Evolutionary conservation across 2,888 invertebrate species (phyloP).

Genomic region (Pelosia muscerda): DNA sequence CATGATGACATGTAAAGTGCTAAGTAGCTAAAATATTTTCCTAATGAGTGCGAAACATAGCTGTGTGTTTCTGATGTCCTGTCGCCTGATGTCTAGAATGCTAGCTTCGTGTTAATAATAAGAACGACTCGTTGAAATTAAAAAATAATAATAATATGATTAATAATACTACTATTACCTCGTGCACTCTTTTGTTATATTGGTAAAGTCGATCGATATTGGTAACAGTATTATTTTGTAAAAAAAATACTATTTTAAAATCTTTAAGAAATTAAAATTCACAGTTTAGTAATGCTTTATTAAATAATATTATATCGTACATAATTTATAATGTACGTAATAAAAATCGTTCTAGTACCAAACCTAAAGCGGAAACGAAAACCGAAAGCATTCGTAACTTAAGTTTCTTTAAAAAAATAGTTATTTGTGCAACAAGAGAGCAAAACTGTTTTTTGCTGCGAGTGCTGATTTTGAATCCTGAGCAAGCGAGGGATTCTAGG

Average conservation of each 20-base stretch:
- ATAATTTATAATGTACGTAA: neutral
- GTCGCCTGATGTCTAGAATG: slow-evolving; percentile 72
- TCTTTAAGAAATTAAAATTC: slow-evolving; percentile 10
- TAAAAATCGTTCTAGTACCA: too few relatives aligned
- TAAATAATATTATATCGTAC: neutral
- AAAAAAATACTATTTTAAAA: slow-evolving; percentile 32
- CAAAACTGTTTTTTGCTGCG: too few relatives aligned
- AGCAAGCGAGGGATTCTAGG: too few relatives aligned
- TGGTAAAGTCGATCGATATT: slow-evolving; percentile 29
- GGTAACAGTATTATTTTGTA: slow-evolving; percentile 50
- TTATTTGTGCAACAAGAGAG: too few relatives aligned
- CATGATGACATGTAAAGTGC: slow-evolving; percentile 14
- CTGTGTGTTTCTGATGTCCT: slow-evolving; percentile 50
- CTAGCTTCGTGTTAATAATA: slow-evolving; percentile 68
- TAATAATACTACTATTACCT: neutral
- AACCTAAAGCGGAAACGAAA: too few relatives aligned
- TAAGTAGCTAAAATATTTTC: slow-evolving; percentile 34
- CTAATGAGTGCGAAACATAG: slow-evolving; percentile 33
- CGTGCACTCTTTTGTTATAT: slow-evolving; percentile 31
- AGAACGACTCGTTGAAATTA: slow-evolving; percentile 32
- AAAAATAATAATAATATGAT: slow-evolving; percentile 22
- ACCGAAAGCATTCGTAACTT: too few relatives aligned
- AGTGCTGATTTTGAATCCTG: too few relatives aligned
- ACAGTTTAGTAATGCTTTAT: slow-evolving; percentile 30
- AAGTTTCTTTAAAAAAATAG: too few relatives aligned